phyloP scores from a whole-genome alignment of 2,888 invertebrate species.

The Troides aeacus region DNA sequence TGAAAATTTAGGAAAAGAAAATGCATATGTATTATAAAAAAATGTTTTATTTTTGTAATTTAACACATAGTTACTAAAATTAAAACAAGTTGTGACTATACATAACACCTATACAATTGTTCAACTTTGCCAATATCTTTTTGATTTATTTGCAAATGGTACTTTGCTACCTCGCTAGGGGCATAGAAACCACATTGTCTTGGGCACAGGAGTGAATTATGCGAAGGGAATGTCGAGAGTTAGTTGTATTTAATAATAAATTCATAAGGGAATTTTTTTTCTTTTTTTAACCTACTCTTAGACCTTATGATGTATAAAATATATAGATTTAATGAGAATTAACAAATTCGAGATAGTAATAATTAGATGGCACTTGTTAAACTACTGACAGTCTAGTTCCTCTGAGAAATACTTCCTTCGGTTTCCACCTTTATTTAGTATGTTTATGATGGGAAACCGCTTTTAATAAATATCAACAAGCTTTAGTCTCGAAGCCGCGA shows the following conservation, averaged over 20 bases:
- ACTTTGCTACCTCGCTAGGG: constrained; percentile 36
- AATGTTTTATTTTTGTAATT: constrained; percentile 27
- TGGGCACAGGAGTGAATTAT: constrained; percentile 53
- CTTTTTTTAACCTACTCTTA: constrained; percentile 41
- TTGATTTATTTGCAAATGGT: constrained; percentile 25
- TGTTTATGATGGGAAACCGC: constrained; percentile 31
- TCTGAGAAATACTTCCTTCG: constrained; percentile 35
- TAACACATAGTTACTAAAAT: constrained; percentile 26
- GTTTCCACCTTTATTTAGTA: constrained; percentile 42
- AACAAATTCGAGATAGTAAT: constrained; percentile 50
- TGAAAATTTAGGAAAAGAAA: constrained; percentile 10
- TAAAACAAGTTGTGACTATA: constrained; percentile 28
- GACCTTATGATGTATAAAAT: neutral
- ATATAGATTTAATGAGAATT: constrained; percentile 33
- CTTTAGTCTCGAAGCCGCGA: constrained; percentile 34
- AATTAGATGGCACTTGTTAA: constrained; percentile 64
- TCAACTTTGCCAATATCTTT: constrained; percentile 30
- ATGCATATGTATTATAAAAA: constrained; percentile 5
- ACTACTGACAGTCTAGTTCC: constrained; percentile 48
- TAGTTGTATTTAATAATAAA: constrained; percentile 61
- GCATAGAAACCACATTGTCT: constrained; percentile 47
- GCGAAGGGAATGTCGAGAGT: constrained; percentile 55
- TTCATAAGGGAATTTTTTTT: constrained; percentile 65
- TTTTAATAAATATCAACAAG: constrained; percentile 7
- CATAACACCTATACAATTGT: constrained; percentile 28